Percentiles rank a stretch among this genome's conserved stretches.
phyloP scores from a whole-genome alignment of 2,113 vertebrate genomes.

The Hucho hucho region DNA sequence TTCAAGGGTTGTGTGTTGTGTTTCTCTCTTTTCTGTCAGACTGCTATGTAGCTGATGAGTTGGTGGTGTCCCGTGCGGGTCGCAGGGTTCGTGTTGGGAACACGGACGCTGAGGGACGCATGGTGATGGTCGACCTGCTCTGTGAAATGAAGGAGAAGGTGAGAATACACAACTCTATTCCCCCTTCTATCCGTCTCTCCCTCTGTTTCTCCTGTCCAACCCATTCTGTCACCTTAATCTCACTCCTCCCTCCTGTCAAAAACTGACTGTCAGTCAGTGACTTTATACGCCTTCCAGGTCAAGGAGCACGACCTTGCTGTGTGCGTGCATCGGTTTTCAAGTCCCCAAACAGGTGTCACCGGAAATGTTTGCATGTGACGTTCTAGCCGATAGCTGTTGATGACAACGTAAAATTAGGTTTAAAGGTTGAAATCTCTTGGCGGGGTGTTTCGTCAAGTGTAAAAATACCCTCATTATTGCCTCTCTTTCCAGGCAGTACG shows the following conservation, averaged over 20 bases:
- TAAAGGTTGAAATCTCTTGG: too few relatives aligned
- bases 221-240: not conserved
- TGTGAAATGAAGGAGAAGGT: slow-evolving; percentile 84
- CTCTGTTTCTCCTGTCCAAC: not conserved
- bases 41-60: slow-evolving; percentile 80
- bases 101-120: slow-evolving; percentile 80
- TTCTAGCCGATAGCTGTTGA: too few relatives aligned
- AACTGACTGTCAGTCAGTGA: too few relatives aligned
- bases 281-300: too few relatives aligned
- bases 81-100: slow-evolving; percentile 78
- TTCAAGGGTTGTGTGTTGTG: not conserved
- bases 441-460: too few relatives aligned
- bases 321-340: too few relatives aligned
- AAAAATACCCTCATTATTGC: not conserved
- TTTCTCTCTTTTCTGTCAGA: slow-evolving; percentile 55
- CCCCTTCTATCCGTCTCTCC: not conserved
- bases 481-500: slow-evolving; percentile 58
- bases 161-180: not conserved
- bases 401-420: too few relatives aligned
- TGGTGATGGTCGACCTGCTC: slow-evolving; percentile 82
- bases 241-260: too few relatives aligned
- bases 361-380: too few relatives aligned
- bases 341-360: too few relatives aligned
- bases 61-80: slow-evolving; percentile 75
- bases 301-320: too few relatives aligned